These are phyloP conservation scores for Forbesichthys agassizii DNA, from an alignment of 2,113 vertebrate species.

Conservation along the genomic window DNA sequence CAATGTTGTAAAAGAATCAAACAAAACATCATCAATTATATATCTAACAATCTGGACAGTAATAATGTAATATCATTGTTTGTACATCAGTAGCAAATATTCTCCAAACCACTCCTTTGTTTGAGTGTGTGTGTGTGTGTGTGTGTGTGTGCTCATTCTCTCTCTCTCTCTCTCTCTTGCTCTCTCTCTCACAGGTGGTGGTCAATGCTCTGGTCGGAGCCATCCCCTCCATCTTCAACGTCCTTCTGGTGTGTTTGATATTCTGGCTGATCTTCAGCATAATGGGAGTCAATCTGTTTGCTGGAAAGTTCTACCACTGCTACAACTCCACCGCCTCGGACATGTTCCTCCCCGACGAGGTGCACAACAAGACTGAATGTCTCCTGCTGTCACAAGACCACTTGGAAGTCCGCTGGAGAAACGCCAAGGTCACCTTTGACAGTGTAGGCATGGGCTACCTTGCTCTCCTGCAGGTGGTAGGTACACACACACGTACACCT, in stretches of 20 bases:
- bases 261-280: constrained; percentile 99
- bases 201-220: constrained; percentile 93
- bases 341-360: constrained; percentile 37
- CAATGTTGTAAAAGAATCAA: too few relatives aligned
- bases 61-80: too few relatives aligned
- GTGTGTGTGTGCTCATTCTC: not conserved
- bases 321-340: constrained; percentile 82
- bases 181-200: constrained; percentile 81
- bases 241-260: constrained; percentile 93
- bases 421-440: constrained; percentile 90
- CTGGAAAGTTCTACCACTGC: constrained; percentile 91
- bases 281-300: constrained; percentile 96
- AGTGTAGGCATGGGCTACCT: constrained; percentile 94
- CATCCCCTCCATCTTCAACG: constrained; percentile 95
- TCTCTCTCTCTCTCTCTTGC: not conserved
- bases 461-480: constrained; percentile 93
- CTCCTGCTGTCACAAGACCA: constrained; percentile 59
- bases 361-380: constrained; percentile 88
- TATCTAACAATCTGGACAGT: too few relatives aligned
- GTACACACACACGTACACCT: constrained; percentile 46
- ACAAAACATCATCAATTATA: too few relatives aligned
- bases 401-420: constrained; percentile 86
- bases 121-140: not conserved
- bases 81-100: too few relatives aligned
- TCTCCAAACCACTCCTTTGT: too few relatives aligned